Percentiles rank a stretch among this genome's conserved stretches.
Evolutionary conservation across 2,113 vertebrate species (phyloP).

Genomic region (Sinosuthora webbiana): DNA sequence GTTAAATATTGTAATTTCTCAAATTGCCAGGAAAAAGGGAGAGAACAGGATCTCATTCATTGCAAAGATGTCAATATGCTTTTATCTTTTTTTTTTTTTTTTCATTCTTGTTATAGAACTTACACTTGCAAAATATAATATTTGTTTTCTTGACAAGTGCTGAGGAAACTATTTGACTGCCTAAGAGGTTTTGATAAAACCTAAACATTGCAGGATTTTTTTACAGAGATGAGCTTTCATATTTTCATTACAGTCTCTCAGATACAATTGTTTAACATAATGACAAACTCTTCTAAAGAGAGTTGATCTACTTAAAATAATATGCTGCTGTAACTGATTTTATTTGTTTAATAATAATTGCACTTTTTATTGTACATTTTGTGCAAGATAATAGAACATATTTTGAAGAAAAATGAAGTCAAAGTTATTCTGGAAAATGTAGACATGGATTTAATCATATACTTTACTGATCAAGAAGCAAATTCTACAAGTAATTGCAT

Average conservation of each 20-base stretch:
- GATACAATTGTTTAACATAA: neutral
- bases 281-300: neutral
- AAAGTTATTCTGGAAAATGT: neutral
- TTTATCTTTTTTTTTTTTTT: neutral
- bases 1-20: constrained; percentile 26
- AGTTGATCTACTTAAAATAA: neutral
- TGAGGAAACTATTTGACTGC: neutral
- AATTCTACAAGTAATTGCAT: neutral
- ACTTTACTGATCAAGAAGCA: neutral
- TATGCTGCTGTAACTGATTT: neutral
- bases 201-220: neutral
- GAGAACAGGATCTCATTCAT: neutral
- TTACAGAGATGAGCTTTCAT: neutral
- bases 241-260: neutral
- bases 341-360: constrained; percentile 35
- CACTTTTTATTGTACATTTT: neutral
- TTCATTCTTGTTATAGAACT: neutral
- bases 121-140: neutral
- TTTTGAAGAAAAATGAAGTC: neutral
- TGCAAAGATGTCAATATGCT: neutral
- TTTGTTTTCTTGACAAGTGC: neutral
- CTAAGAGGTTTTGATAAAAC: neutral
- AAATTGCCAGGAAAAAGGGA: neutral
- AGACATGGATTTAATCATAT: neutral
- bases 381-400: constrained; percentile 10